Evolutionary conservation across 2,797 vertebrate species (phyloP).

Genomic region (Spinus pinus): DNA sequence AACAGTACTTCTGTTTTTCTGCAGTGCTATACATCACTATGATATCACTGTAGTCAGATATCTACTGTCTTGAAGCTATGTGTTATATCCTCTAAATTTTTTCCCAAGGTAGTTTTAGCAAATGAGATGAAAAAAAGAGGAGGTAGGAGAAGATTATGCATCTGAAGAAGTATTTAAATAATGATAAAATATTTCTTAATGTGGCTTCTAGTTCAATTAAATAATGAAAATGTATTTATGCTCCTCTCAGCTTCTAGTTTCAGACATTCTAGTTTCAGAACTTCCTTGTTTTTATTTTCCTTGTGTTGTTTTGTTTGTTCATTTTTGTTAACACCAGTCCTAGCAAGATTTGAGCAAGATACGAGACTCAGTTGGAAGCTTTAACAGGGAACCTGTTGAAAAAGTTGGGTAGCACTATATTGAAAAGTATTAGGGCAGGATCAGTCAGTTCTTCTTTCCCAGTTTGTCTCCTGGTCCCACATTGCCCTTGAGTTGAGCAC

Average conservation of each 20-base stretch:
- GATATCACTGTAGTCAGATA: not conserved
- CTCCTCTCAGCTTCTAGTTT: not conserved
- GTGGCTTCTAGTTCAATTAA: not conserved
- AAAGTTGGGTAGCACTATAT: not conserved
- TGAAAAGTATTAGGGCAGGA: not conserved
- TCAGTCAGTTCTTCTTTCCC: not conserved
- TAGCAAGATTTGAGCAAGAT: not conserved
- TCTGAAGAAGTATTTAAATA: not conserved
- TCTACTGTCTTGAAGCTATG: not conserved
- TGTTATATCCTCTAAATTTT: not conserved
- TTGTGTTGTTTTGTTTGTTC: not conserved
- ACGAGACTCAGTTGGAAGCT: not conserved
- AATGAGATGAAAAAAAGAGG: not conserved
- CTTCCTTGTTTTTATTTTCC: not conserved
- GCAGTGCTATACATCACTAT: not conserved
- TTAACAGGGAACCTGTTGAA: not conserved
- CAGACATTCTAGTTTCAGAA: not conserved
- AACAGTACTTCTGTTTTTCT: not conserved
- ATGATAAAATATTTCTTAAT: not conserved
- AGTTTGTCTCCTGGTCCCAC: not conserved
- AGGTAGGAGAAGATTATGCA: not conserved
- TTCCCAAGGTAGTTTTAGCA: not conserved
- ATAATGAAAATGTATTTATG: not conserved
- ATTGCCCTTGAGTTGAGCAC: constrained; percentile 34
- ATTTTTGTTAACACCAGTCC: not conserved